Base-by-base conservation (phyloP, 2,888 invertebrate genomes). In the Gastracanthus pulcherrimus region DNA sequence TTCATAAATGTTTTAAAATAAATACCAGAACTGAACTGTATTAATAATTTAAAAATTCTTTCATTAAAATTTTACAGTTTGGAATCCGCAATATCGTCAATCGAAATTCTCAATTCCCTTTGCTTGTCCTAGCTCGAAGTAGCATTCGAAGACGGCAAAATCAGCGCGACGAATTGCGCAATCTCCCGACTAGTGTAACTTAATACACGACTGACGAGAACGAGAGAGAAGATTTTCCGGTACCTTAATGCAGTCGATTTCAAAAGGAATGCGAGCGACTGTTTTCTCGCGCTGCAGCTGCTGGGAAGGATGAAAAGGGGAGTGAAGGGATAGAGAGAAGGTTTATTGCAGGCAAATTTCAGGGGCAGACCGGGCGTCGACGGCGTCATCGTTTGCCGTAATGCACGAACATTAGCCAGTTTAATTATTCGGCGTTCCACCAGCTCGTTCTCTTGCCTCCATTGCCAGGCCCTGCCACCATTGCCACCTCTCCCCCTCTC, bases 351-450 rank as follows among this genome's bases (percentile, higher is more conserved):
- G 60, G 60, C 41, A 45, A 74, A 74, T 74, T 74, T 74, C 72
- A 62, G 60, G 45, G 60, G 60, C 45, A 45, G 23, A 48, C 13
- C 3, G n/a, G 36, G 34, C 51, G 70, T 51, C 71, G 29, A 26
- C 71, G 71, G n/a, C 72, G 72, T 62, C 72, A 62, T 62, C 72
- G 62, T 74, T 74, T 62, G 60, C 38, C 72, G 72, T 74, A 74
- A 74, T 74, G 60, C 60, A 62, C 19, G 72, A 74, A 62, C 72
- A 74, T 62, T 74, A 74, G 72, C 72, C 62, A 38, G 72, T 74
- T 74, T 74, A 74, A 74, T 74, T 74, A 74, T 74, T 74, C 72
- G 72, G 19, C 72, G 72, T 74, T 74, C 60, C 60, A 19, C 41
- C 62, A 45, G 41, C 62, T 60, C 55, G 34, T 11, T 19, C 48